Evolutionary conservation across 2,888 invertebrate species (phyloP).

Genomic region (Diaperis boleti): DNA sequence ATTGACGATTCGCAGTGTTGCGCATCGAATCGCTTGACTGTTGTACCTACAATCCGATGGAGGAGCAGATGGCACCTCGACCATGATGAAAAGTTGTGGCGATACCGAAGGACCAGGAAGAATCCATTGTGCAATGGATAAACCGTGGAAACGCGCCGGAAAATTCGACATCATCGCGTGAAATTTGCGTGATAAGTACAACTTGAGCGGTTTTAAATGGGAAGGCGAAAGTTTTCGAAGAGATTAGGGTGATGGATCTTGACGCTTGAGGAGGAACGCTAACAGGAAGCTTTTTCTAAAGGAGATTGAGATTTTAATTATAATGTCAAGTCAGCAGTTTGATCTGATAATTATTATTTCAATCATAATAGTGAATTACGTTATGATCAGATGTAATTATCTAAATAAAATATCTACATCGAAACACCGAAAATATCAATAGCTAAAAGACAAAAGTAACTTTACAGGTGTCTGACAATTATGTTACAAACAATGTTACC

Average conservation of each 20-base stretch:
- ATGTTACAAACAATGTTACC: too few relatives aligned
- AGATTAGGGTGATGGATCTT: background rate
- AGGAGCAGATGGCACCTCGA: constrained; percentile 29
- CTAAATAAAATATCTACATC: too few relatives aligned
- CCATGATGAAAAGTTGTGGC: constrained; percentile 23
- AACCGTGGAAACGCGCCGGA: constrained; percentile 48
- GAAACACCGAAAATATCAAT: too few relatives aligned
- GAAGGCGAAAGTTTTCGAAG: constrained; percentile 6
- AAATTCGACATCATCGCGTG: constrained; percentile 50
- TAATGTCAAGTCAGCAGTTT: too few relatives aligned
- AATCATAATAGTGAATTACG: too few relatives aligned
- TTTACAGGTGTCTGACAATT: too few relatives aligned
- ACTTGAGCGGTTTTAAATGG: constrained; percentile 31
- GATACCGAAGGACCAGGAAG: constrained; percentile 43
- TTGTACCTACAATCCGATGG: constrained; percentile 24
- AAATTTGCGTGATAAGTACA: constrained; percentile 44
- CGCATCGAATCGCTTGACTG: constrained; percentile 40
- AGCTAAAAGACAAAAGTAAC: too few relatives aligned
- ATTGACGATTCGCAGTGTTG: constrained; percentile 44
- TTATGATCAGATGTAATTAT: too few relatives aligned
- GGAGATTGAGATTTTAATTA: too few relatives aligned
- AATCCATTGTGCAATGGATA: constrained; percentile 45
- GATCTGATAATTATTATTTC: too few relatives aligned
- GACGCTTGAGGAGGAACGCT: background rate
- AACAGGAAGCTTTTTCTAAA: background rate